phyloP scores from a whole-genome alignment of 2,888 invertebrate genomes.

The Latheticus oryzae region DNA sequence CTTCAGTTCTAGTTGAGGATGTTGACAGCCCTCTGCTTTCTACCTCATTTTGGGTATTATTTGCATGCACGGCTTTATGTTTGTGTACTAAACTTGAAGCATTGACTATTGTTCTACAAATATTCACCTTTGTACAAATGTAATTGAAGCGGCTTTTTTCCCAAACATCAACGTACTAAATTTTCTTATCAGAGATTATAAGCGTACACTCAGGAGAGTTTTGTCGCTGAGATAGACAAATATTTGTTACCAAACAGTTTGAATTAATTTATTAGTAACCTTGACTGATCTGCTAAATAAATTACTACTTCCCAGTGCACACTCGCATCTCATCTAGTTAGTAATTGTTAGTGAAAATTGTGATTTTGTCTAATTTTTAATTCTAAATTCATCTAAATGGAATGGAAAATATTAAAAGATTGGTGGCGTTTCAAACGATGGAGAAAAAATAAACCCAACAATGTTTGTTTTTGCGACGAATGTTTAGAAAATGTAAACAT shows the following conservation, averaged over 20 bases:
- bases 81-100: conserved; percentile 1
- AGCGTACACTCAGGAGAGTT: no score
- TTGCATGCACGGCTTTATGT: conserved; percentile 28
- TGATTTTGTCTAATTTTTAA: no score
- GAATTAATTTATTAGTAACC: conserved; percentile 31
- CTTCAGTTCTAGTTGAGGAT: conserved; percentile 60
- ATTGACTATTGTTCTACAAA: conserved; percentile 1
- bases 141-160: not conserved
- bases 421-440: conserved; percentile 83
- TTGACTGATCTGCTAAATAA: conserved; percentile 28
- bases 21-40: conserved; percentile 57
- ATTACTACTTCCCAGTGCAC: conserved; percentile 16
- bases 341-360: no score
- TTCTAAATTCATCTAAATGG: conserved; percentile 67
- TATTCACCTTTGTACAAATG: no score
- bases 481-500: conserved; percentile 64
- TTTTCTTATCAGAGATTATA: no score
- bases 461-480: conserved; percentile 81
- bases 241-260: conserved; percentile 25
- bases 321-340: conserved; percentile 12
- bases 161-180: no score
- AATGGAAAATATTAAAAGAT: conserved; percentile 84
- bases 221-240: conserved; percentile 18
- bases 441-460: conserved; percentile 70
- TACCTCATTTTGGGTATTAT: conserved; percentile 52